Evolutionary conservation across 64 coral and sea anemone species (phyloP).

Genomic region (Pocillopora verrucosa): DNA sequence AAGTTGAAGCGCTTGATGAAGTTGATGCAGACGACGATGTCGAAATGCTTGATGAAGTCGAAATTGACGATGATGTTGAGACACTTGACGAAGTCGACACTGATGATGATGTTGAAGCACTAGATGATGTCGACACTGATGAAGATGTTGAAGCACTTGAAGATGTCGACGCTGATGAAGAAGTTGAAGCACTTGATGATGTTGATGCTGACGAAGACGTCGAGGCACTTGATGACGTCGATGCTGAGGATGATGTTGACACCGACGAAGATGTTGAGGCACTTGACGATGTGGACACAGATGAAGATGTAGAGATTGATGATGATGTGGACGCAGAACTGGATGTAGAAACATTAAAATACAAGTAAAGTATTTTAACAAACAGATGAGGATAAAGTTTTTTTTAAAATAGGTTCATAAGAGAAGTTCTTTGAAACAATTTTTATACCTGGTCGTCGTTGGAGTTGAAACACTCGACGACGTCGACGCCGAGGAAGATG

Average conservation of each 20-base stretch:
- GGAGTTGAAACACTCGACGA: background rate
- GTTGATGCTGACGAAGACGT: too few relatives aligned
- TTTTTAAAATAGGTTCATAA: background rate
- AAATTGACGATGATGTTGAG: too few relatives aligned
- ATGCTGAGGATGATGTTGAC: conserved; percentile 2
- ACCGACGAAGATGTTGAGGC: background rate
- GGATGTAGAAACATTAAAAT: background rate
- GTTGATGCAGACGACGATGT: too few relatives aligned
- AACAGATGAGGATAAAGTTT: background rate
- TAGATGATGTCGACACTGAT: background rate
- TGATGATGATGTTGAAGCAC: background rate
- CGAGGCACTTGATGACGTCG: background rate
- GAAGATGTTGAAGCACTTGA: background rate
- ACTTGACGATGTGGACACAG: background rate
- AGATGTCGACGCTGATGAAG: too few relatives aligned
- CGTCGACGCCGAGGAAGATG: background rate
- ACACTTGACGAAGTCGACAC: too few relatives aligned
- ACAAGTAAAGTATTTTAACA: background rate
- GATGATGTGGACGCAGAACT: conserved; percentile 4
- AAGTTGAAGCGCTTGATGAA: too few relatives aligned
- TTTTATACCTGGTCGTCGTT: too few relatives aligned
- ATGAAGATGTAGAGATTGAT: background rate
- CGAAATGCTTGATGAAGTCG: too few relatives aligned
- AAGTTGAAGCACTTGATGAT: background rate
- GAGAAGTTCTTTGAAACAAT: too few relatives aligned